Base-by-base conservation (phyloP, 2,888 invertebrate species). In the Oxyteleia sp. region DNA sequence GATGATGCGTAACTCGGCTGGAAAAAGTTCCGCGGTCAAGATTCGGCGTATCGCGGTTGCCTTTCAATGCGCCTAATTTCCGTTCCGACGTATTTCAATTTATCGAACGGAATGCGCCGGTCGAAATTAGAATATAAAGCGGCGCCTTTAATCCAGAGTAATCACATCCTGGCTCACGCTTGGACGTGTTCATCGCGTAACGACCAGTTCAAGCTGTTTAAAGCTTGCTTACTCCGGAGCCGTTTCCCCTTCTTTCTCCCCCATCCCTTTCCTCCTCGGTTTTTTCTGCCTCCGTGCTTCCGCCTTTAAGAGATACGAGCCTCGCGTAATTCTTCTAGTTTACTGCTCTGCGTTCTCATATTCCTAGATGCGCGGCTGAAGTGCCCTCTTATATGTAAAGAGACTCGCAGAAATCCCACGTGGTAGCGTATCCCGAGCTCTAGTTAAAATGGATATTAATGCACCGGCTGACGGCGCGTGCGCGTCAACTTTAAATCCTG, bases 361-460 rank as follows among this genome's bases (percentile, higher is more conserved):
- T 83, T 80, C 75, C 69, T 75, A 45, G 75, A 71, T 43, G 51
- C 64, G 23, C 66, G 51, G 10, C 68, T 74, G 63, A 75, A 80
- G 74, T 59, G 69, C 57, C 66, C 79, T 83, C 74, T 79, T 68
- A 74, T 57, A 78, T 79, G 79, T 72, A 84, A 80, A 80, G 75
- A 84, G 74, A 79, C 59, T 66, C 57, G 53, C 38, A 41, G 71
- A 84, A 84, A 75, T 75, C 66, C 59, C 71, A 69, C 83, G 64
- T 64, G 71, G 66, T 75, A 75, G 75, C 68, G 78, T 72, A 79
- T 49, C 49, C 66, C 61, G 57, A 68, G 86, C 84, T 86, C 82
- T 85, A 85, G 82, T 90, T 88, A 86, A 90, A 90, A 90, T 88
- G 86, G 88, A 89, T 90, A 90, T 90, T 90, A 90, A 91, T 90